Evolutionary conservation across 2,113 vertebrate genomes (phyloP), one percentile per base, ranked within the genome.

Genomic region (Mastomys natalensis): DNA sequence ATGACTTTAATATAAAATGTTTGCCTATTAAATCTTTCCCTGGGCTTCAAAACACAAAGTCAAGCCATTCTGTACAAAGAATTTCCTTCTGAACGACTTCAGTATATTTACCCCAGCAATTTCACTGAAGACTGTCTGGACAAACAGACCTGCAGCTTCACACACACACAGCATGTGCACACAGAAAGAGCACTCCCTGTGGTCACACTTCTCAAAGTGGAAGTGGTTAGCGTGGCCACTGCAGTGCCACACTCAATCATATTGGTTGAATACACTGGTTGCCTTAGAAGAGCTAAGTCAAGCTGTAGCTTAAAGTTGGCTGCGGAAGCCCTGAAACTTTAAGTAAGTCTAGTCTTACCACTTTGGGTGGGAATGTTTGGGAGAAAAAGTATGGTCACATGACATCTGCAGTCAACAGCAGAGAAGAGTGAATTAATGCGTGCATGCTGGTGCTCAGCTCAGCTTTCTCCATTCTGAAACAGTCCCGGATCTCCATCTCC

Each of bases 1-100:
- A 60, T 58, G 58, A 34, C n/a, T 76, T 37, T 68, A 91, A 66
- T 7, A 84, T 40, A 72, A 84, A 60, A 94, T 72, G 91, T 74
- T 90, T 48, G 72, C 29, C 73, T 86, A 62, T 34, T 93, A 37
- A 62, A 60, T 89, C 64, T 70, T 62, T 88, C 76, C 43, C 89
- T 76, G 17, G 88, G 58, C 85, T 70, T 96, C 76, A 93, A 89
- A 86, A 86, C 48, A 94, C n/a, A 94, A 48, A 82, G 34, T 68
- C 85, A 93, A 90, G 62, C 66, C 16, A 6, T 76, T 40, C 68
- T 45, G 16, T 66, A 88, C 11, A 76, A 12, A 81, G 70, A 90
- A 90, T 80, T 53, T 73, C 29, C 87, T 85, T 43, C 55, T 16
- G 40, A 72, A 73, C 40, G 90, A 60, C 17, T 51, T 84, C 21